Evolutionary conservation across 2,113 vertebrate species (phyloP).

Genomic region (Podarcis cretensis): DNA sequence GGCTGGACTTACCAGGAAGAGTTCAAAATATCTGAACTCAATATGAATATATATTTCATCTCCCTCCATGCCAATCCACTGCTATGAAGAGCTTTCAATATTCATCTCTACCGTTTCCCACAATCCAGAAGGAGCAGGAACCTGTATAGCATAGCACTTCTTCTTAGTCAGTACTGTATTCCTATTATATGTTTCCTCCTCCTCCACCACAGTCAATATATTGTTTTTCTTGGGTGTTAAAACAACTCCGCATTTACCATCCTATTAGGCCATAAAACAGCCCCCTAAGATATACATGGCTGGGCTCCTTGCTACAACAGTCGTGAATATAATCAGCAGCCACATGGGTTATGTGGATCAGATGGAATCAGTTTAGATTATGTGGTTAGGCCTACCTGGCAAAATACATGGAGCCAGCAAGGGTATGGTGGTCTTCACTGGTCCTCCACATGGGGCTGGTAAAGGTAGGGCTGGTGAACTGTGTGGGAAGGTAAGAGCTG

Average conservation of each 20-base stretch:
- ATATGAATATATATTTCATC: no score
- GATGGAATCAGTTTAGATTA: not conserved
- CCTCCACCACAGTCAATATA: not conserved
- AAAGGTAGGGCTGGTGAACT: no score
- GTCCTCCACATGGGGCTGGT: no score
- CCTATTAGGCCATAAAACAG: not conserved
- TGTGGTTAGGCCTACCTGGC: no score
- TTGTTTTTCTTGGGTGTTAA: not conserved
- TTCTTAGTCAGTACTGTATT: not conserved
- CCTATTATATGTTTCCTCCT: not conserved
- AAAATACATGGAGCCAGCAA: no score
- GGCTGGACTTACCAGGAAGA: no score
- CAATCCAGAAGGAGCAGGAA: not conserved
- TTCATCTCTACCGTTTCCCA: no score
- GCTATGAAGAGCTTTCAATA: not conserved
- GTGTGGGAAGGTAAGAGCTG: no score
- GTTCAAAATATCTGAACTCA: no score
- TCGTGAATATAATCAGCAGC: not conserved
- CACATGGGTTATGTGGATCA: not conserved
- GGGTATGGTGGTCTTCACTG: no score
- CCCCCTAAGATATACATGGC: not conserved
- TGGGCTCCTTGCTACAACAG: not conserved
- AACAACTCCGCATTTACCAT: not conserved
- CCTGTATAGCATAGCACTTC: not conserved
- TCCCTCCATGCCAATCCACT: no score